Evolutionary conservation across 2,113 vertebrate species (phyloP).

Genomic region (Corydoras sp.): DNA sequence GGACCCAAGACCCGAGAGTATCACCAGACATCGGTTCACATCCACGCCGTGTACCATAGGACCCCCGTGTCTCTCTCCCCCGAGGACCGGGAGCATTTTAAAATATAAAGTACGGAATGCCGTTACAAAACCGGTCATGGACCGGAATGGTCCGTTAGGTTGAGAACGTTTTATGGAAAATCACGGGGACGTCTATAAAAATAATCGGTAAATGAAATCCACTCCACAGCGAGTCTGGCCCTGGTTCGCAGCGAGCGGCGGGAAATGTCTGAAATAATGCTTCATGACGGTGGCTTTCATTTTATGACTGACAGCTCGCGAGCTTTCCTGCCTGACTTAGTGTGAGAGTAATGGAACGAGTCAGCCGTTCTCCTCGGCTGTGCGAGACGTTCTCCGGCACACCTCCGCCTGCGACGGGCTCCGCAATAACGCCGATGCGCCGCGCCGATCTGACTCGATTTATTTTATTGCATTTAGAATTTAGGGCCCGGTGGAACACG

Average conservation of each 20-base stretch:
- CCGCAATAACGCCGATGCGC: slow-evolving; percentile 8
- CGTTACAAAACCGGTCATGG: too few species aligned
- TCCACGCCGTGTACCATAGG: too few species aligned
- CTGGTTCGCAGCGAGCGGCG: neutral
- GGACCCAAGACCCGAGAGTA: too few species aligned
- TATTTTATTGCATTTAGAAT: slow-evolving; percentile 20
- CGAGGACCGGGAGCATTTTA: too few species aligned
- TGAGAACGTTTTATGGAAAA: neutral
- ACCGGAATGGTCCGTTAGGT: neutral
- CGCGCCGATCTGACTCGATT: slow-evolving; percentile 7
- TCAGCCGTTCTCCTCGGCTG: slow-evolving; percentile 7
- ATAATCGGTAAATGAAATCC: slow-evolving; percentile 28
- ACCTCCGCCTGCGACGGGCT: neutral
- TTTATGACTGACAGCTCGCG: slow-evolving; percentile 26
- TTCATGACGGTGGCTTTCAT: neutral
- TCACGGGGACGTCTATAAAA: slow-evolving; percentile 20
- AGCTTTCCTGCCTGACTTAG: neutral
- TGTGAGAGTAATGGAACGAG: slow-evolving; percentile 12
- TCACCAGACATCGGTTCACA: too few species aligned
- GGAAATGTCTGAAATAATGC: neutral
- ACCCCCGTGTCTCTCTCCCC: too few species aligned
- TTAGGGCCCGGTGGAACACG: slow-evolving; percentile 13
- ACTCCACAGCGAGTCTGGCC: neutral
- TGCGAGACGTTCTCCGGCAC: slow-evolving; percentile 2
- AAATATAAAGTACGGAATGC: too few species aligned